phyloP scores from a whole-genome alignment of 35 echinoderm and acorn worm species.

The Acanthaster planci region DNA sequence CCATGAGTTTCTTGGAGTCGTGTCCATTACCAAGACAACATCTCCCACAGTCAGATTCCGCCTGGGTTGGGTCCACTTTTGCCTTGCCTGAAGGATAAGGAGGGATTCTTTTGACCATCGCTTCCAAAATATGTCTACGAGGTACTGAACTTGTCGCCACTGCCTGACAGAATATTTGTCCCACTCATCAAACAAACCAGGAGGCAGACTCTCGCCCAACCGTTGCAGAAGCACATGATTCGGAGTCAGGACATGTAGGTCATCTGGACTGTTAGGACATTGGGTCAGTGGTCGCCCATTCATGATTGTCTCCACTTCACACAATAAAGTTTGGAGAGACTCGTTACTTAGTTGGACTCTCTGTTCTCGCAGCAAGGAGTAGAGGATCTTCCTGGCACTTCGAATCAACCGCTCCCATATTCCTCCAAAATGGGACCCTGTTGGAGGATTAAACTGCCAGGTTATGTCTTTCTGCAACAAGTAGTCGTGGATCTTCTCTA shows the following conservation, averaged over 20 bases:
- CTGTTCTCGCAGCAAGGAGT: too few relatives aligned
- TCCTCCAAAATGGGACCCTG: constrained; percentile 42
- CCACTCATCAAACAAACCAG: constrained; percentile 33
- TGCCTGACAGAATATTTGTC: constrained; percentile 18
- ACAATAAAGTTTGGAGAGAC: constrained; percentile 33
- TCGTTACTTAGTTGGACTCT: too few relatives aligned
- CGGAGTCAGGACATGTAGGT: constrained; percentile 38
- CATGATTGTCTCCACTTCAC: constrained; percentile 38
- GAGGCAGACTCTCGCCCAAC: constrained; percentile 5
- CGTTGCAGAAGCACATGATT: constrained; percentile 64
- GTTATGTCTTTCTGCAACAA: constrained; percentile 18
- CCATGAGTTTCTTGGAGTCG: background rate
- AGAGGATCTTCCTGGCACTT: too few relatives aligned
- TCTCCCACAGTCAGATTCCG: constrained; percentile 22
- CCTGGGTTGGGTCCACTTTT: constrained; percentile 36
- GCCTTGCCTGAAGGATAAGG: constrained; percentile 43
- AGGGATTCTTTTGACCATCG: constrained; percentile 53
- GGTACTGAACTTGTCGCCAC: too few relatives aligned
- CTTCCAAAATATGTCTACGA: constrained; percentile 51
- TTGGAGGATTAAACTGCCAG: constrained; percentile 50
- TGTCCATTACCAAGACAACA: constrained; percentile 45
- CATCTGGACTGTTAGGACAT: background rate
- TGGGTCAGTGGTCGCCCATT: constrained; percentile 34
- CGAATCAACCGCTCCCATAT: too few relatives aligned
- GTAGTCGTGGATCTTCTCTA: background rate